Evolutionary conservation across 2,797 vertebrate species (phyloP), one percentile per base, ranked within the genome.

Genomic region (Nyctibius grandis): DNA sequence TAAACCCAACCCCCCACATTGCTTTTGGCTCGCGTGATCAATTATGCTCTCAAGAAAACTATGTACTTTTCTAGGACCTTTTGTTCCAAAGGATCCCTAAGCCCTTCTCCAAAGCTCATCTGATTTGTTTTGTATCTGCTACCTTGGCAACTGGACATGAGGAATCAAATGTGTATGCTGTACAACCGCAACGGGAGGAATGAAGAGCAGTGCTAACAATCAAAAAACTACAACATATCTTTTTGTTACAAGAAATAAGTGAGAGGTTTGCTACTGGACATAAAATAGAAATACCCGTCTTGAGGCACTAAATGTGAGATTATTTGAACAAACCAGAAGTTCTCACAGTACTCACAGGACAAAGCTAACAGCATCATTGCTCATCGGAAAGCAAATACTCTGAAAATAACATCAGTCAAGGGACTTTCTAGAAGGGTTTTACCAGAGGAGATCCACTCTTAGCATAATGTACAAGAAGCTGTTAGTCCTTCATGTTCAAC

Each of bases 401-500:
- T 2, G 25, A 72, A 89, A 89, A 77, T 7, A 77, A 42, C 48
- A 33, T 53, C 29, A 56, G 29, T 23, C 64, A 68, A 48, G 91
- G 89, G 94, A 72, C 94, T 94, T 97, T 91, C 74, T 81, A 33
- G 19, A n/a, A 78, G 93, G 76, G 79, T 94, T 93, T 93, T 94
- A 95, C 85, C 88, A 75, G 64, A 72, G 7, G 45, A 91, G 50
- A 12, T 13, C 69, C 72, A 21, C 56, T 56, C 38, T 79, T 25
- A 26, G 36, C 61, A 42, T 14, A 16, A 53, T 4, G 78, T 16
- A 11, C 29, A 56, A 48, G 50, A 33, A 48, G 23, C 22, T 21
- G 16, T 25, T 15, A 10, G 11, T 5, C 33, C 60, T 77, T 19
- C 31, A 6, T 0, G 36, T 34, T 42, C 50, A 64, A 1, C 3